Evolutionary conservation across 2,113 vertebrate genomes (phyloP).

Genomic region (Bubo bubo): DNA sequence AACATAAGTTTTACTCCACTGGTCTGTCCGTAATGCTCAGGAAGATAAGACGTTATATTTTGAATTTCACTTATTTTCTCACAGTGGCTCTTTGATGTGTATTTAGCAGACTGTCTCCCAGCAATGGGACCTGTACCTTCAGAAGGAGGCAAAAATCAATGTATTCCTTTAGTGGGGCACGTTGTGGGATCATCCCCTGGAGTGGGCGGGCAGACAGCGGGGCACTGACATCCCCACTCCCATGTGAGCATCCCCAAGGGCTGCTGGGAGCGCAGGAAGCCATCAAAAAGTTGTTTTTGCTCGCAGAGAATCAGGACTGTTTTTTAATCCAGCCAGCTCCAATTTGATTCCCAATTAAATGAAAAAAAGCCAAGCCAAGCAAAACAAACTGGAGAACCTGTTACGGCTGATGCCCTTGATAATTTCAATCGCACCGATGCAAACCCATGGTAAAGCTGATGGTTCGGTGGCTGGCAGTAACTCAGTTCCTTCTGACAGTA

Average conservation of each 20-base stretch:
- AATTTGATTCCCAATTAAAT: background rate
- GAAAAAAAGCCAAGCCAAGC: background rate
- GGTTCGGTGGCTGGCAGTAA: background rate
- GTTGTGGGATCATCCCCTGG: background rate
- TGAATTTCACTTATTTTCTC: background rate
- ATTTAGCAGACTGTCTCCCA: background rate
- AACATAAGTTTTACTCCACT: background rate
- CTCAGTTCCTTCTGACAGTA: background rate
- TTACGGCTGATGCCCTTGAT: background rate
- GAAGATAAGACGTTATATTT: background rate
- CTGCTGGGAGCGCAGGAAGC: background rate
- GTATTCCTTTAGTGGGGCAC: accelerated
- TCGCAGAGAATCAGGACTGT: too few relatives aligned
- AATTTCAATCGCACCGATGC: accelerated
- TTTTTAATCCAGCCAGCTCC: background rate
- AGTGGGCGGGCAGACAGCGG: accelerated
- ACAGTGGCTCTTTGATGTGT: background rate
- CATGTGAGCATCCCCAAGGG: accelerated
- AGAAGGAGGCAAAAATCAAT: background rate
- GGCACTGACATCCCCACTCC: accelerated
- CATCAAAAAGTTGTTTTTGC: background rate
- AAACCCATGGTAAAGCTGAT: background rate
- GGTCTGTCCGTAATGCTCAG: accelerated
- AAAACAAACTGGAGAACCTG: background rate
- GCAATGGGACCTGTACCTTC: too few relatives aligned